A percentile compares a stretch with the other conserved stretches of the same genome.
Conservation (phyloP, 2,113 vertebrate species). For the Cromileptes altivelis region DNA sequence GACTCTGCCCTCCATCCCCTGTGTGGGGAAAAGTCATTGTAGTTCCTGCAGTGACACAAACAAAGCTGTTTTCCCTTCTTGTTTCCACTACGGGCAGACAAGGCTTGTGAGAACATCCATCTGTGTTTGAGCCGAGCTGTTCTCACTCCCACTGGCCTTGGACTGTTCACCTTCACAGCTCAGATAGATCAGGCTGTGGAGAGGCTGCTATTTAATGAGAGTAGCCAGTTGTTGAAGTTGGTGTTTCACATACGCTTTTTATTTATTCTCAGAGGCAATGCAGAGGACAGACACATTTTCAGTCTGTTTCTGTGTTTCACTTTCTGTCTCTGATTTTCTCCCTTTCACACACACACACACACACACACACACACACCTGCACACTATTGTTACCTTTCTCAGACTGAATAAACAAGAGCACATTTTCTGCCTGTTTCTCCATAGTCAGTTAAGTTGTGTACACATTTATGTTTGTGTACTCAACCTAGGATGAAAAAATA, state of each 20-base stretch:
- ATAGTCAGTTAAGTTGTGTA: not conserved
- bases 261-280: not conserved
- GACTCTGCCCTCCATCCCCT: not conserved
- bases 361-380: constrained; percentile 1
- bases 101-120: constrained; percentile 64
- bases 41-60: constrained; percentile 42
- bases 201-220: constrained; percentile 26
- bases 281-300: not conserved
- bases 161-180: constrained; percentile 48
- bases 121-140: constrained; percentile 65
- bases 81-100: not conserved
- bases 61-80: constrained; percentile 24
- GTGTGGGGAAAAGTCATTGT: not conserved
- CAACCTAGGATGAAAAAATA: not conserved
- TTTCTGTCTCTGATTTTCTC: not conserved
- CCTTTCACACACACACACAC: not conserved
- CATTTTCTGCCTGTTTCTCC: not conserved
- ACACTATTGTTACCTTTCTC: constrained; percentile 1
- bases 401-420: not conserved
- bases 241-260: not conserved
- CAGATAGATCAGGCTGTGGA: constrained; percentile 2
- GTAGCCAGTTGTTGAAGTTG: constrained; percentile 3
- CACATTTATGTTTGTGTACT: not conserved
- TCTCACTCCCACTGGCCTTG: constrained; percentile 68
- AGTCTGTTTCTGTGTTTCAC: not conserved